Evolutionary conservation across 2,797 vertebrate genomes (phyloP).

Genomic region (Enteromius trimaculatus): DNA sequence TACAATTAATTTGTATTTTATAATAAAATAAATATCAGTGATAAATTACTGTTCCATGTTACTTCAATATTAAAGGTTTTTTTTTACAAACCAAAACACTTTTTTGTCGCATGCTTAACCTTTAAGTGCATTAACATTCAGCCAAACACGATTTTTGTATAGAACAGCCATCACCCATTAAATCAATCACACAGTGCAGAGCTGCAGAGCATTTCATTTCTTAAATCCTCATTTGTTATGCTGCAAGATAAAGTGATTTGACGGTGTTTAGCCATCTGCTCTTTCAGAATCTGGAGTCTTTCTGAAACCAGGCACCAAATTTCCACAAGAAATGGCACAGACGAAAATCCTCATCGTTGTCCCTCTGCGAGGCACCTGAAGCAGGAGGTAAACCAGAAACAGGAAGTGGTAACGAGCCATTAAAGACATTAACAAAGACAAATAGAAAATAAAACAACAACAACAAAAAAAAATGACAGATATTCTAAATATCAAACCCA

Average conservation of each 20-base stretch:
- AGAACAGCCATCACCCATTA: neutral
- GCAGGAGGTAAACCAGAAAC: constrained; percentile 50
- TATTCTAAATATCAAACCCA: neutral
- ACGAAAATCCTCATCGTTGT: constrained; percentile 59
- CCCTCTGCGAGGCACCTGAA: constrained; percentile 62
- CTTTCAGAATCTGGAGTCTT: constrained; percentile 74
- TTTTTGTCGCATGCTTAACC: neutral
- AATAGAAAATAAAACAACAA: neutral
- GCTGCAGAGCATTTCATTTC: neutral
- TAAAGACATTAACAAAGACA: neutral
- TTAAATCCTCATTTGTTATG: constrained; percentile 5
- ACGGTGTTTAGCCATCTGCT: constrained; percentile 10
- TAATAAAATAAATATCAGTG: neutral
- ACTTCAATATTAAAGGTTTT: neutral
- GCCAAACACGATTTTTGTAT: neutral
- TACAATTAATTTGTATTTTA: neutral
- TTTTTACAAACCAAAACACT: neutral
- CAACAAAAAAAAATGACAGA: neutral
- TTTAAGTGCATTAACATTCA: neutral
- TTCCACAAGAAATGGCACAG: constrained; percentile 65
- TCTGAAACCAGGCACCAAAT: constrained; percentile 73
- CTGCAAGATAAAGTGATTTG: constrained; percentile 8
- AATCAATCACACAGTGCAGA: neutral
- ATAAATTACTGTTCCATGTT: neutral
- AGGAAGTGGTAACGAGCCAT: constrained; percentile 25